A percentile compares a stretch with the other conserved stretches of the same genome.
phyloP scores from a whole-genome alignment of 2,888 invertebrate genomes.

The Melinaea marsaeus region DNA sequence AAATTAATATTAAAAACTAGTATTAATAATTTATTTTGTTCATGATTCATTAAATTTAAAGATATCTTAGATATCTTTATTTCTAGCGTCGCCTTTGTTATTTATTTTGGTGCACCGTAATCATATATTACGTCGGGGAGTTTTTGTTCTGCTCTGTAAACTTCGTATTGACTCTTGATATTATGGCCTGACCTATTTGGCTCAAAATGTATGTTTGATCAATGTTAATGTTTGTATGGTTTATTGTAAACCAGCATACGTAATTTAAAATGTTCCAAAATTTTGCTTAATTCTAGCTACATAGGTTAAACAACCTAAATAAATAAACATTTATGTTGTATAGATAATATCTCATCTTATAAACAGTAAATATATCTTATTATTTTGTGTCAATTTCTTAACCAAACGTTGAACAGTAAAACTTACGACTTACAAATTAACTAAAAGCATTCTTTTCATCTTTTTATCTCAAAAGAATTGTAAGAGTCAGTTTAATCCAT shows the following conservation, averaged over 20 bases:
- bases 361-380: background rate
- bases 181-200: slow-evolving; percentile 22
- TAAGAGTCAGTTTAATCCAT: slow-evolving; percentile 1
- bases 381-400: background rate
- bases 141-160: slow-evolving; percentile 18
- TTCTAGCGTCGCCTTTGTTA: background rate
- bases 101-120: slow-evolving; percentile 7
- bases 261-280: background rate
- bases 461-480: background rate
- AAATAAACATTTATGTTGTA: too few relatives aligned
- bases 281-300: background rate
- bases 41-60: too few relatives aligned
- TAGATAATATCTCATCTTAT: background rate
- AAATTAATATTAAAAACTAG: too few relatives aligned
- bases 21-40: too few relatives aligned
- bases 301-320: too few relatives aligned
- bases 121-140: slow-evolving; percentile 17
- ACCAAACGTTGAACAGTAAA: background rate
- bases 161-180: slow-evolving; percentile 22
- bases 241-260: background rate
- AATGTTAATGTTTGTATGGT: slow-evolving; percentile 23
- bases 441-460: background rate
- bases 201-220: slow-evolving; percentile 19
- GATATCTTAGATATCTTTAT: background rate
- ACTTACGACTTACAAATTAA: background rate